Evolutionary conservation across 2,113 vertebrate genomes (phyloP).

Genomic region (Oryzias celebensis): DNA sequence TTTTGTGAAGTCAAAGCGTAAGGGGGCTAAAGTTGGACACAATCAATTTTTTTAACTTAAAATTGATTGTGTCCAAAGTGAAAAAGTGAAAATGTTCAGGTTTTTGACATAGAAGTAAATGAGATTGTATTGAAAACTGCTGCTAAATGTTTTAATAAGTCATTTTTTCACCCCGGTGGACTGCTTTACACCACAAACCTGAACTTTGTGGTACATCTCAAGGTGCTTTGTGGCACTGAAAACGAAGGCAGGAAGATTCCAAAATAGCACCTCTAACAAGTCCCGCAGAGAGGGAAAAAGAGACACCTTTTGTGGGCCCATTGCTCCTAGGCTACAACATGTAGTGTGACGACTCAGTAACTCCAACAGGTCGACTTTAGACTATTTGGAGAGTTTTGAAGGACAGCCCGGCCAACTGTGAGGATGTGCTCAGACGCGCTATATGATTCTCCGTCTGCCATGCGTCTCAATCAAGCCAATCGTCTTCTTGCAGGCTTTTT

Average conservation of each 20-base stretch:
- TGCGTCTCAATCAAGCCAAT: slow-evolving; percentile 76
- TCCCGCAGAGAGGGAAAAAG: slow-evolving; percentile 63
- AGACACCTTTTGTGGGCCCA: slow-evolving; percentile 67
- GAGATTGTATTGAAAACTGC: too few species aligned
- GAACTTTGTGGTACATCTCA: slow-evolving; percentile 19
- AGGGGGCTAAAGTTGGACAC: too few species aligned
- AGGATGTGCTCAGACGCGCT: slow-evolving; percentile 69
- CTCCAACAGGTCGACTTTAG: slow-evolving; percentile 72
- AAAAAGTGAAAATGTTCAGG: too few species aligned
- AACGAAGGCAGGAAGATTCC: slow-evolving; percentile 55
- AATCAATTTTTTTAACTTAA: too few species aligned
- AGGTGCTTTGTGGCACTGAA: slow-evolving; percentile 31
- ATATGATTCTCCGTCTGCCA: slow-evolving; percentile 62
- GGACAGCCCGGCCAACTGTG: slow-evolving; percentile 74
- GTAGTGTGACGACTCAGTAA: slow-evolving; percentile 76
- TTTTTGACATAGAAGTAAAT: too few species aligned
- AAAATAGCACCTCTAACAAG: slow-evolving; percentile 74
- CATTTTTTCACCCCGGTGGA: not conserved
- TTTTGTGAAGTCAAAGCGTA: too few species aligned
- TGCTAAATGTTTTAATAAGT: too few species aligned
- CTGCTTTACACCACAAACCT: slow-evolving; percentile 8
- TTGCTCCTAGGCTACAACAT: slow-evolving; percentile 68
- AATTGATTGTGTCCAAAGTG: too few species aligned
- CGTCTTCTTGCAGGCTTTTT: slow-evolving; percentile 41
- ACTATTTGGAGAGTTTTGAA: slow-evolving; percentile 75